Evolutionary conservation across 2,888 invertebrate species (phyloP).

Genomic region (Melanophora roralis): DNA sequence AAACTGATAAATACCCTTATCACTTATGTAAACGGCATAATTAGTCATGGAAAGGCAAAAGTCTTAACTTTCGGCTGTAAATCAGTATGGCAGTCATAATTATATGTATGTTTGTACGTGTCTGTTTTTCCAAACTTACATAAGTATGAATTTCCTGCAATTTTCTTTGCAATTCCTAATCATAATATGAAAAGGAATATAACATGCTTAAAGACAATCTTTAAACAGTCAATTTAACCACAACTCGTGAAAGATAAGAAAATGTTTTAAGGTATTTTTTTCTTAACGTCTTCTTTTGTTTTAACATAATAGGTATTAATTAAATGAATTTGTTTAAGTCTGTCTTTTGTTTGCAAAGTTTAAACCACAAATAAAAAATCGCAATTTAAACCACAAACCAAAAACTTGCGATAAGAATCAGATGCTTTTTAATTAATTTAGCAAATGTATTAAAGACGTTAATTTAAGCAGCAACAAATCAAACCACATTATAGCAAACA

Average conservation of each 20-base stretch:
- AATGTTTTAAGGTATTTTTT: neutral
- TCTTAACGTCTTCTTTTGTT: neutral
- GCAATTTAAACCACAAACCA: slow-evolving; percentile 5
- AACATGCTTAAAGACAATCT: too few species aligned
- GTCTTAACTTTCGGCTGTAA: too few species aligned
- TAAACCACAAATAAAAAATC: slow-evolving; percentile 27
- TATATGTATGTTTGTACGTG: too few species aligned
- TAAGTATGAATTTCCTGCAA: too few species aligned
- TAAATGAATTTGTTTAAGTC: slow-evolving; percentile 13
- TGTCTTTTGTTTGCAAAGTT: neutral
- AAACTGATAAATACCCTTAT: too few species aligned
- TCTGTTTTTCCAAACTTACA: too few species aligned
- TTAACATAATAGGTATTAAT: neutral
- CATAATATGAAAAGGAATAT: neutral
- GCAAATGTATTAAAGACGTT: neutral
- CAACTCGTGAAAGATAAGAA: slow-evolving; percentile 26
- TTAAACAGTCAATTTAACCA: too few species aligned
- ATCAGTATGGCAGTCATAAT: too few species aligned
- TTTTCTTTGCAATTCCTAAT: too few species aligned
- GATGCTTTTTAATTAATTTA: neutral
- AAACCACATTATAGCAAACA: neutral
- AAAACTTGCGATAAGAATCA: too few species aligned
- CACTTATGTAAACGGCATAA: too few species aligned
- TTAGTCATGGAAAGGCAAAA: too few species aligned
- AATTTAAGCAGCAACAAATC: neutral